Evolutionary conservation across 2,888 invertebrate species (phyloP).

Genomic region (Julus scandinavius): DNA sequence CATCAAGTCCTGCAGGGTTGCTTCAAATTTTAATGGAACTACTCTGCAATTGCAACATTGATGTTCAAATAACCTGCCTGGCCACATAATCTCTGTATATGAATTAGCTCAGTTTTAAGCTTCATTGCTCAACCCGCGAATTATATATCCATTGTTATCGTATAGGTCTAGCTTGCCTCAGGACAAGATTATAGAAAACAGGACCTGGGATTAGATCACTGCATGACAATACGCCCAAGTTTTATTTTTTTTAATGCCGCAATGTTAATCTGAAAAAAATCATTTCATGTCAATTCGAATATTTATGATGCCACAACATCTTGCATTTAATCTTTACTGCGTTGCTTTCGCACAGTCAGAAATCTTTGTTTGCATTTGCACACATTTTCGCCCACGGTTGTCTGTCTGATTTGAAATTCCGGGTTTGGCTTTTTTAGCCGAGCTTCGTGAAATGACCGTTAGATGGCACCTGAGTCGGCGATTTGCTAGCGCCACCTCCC

Average conservation of each 20-base stretch:
- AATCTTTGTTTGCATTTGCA: background rate
- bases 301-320: constrained; percentile 29
- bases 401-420: background rate
- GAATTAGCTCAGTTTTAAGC: background rate
- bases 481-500: background rate
- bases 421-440: background rate
- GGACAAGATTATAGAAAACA: background rate
- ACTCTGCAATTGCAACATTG: background rate
- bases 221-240: background rate
- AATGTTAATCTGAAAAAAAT: background rate
- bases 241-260: background rate
- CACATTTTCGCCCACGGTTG: background rate
- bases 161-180: background rate
- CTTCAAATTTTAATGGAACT: background rate
- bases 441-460: background rate
- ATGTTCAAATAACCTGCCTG: background rate
- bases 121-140: background rate
- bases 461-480: background rate
- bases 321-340: background rate
- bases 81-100: background rate
- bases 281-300: constrained; percentile 2
- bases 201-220: background rate
- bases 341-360: background rate
- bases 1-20: background rate
- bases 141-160: background rate